Evolutionary conservation across 2,797 vertebrate genomes (phyloP), one percentile per base, ranked within the genome.

Genomic region (Cottoperca gobio): DNA sequence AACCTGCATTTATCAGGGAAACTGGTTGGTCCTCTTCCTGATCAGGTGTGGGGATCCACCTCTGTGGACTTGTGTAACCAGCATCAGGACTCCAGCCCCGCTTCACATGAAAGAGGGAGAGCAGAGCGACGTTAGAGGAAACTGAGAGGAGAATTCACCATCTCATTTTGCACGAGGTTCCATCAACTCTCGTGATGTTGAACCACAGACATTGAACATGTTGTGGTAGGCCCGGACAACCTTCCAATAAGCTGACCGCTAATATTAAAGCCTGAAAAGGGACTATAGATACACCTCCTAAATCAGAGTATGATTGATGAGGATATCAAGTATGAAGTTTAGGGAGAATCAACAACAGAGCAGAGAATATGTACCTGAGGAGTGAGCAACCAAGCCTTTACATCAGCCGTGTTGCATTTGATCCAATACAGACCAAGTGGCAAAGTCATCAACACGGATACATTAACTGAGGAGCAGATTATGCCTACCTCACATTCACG

Each of bases 21-120:
- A 92, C 89, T 1, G 88, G 88, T 43, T 93, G 94, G 16, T 94
- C 91, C 2, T 95, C 92, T 24, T 96, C 94, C 67, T 94, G 96
- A 57, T 96, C 95, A 0, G 96, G 96, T 5, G 96, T 96, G 69
- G 96, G 95, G 62, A 96, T 95, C 86, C 96, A 90, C 86, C 95
- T 91, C 78, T 94, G 95, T 14, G 95, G 96, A 88, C 96, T 94
- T 60, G 84, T 87, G 33, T 78, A 92, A 12, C 64, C 70, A 0
- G 86, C 45, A 12, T 85, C 88, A n/a, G 82, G 89, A 83, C 91
- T 94, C 92, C 93, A 92, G 48, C 66, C 78, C 71, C 31, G 59
- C 90, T 93, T 73, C 43, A 83, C 5, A 21, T 55, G 48, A 59
- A 16, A 39, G 10, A 33, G 45, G 23, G 17, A 39, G 1, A 35